Conservation (phyloP, 2,888 invertebrate species). For the Drosophila infuscata region DNA sequence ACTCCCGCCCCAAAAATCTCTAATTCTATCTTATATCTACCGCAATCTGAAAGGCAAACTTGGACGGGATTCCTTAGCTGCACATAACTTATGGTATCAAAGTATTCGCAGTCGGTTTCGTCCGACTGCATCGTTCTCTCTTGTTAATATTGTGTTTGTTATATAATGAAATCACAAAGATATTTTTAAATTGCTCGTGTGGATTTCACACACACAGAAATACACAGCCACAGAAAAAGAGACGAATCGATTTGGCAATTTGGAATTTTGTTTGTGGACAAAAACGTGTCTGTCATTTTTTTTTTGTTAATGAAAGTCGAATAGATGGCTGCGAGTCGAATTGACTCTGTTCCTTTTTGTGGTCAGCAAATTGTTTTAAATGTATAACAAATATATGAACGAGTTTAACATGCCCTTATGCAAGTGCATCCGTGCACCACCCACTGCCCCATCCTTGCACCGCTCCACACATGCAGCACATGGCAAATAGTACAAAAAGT, state of each 20-base stretch:
- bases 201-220: slow-evolving; percentile 3
- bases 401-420: slow-evolving; percentile 42
- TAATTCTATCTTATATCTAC: too few species aligned
- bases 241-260: slow-evolving; percentile 51
- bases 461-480: slow-evolving; percentile 20
- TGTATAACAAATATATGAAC: slow-evolving; percentile 38
- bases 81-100: too few species aligned
- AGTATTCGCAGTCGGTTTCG: too few species aligned
- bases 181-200: slow-evolving; percentile 11
- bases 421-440: slow-evolving; percentile 2
- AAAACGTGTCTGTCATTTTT: slow-evolving; percentile 60
- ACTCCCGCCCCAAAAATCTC: too few species aligned
- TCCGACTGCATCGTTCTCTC: too few species aligned
- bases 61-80: too few species aligned
- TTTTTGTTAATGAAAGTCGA: slow-evolving; percentile 44
- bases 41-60: too few species aligned
- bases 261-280: slow-evolving; percentile 36
- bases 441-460: neutral
- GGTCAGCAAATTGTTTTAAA: slow-evolving; percentile 56
- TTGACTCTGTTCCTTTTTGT: slow-evolving; percentile 38
- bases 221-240: slow-evolving; percentile 14
- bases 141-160: slow-evolving; percentile 7
- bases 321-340: slow-evolving; percentile 13
- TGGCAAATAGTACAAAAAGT: slow-evolving; percentile 33
- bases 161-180: slow-evolving; percentile 17